These are phyloP conservation scores for Linurgus olivaceus DNA, from an alignment of 2,797 vertebrate genomes.

Conservation along the genomic window DNA sequence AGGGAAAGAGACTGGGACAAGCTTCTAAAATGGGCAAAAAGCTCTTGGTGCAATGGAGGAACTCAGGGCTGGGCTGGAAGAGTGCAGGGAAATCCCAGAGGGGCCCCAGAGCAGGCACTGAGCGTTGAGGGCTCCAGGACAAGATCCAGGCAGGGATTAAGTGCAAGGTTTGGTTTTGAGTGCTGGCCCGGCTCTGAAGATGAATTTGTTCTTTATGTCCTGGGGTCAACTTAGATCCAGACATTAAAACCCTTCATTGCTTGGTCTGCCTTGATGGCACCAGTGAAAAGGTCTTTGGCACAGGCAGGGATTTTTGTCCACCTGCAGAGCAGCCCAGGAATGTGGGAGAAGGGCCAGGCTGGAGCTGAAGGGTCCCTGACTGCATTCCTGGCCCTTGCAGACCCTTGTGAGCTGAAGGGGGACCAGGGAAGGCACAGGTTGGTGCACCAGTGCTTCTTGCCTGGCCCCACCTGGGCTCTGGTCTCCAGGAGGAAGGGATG, in stretches of 20 bases:
- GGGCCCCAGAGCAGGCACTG: neutral
- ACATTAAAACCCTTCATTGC: neutral
- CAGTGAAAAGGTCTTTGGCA: neutral
- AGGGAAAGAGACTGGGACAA: neutral
- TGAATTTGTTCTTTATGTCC: neutral
- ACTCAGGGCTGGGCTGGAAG: neutral
- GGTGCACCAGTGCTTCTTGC: neutral
- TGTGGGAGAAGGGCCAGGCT: neutral
- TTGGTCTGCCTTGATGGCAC: neutral
- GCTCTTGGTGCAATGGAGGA: neutral
- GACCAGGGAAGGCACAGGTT: neutral
- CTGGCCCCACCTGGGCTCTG: neutral
- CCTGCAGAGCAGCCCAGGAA: neutral
- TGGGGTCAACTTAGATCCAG: neutral
- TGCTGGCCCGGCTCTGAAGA: neutral
- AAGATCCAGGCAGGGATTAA: neutral
- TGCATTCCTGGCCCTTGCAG: neutral
- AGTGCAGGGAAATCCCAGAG: neutral
- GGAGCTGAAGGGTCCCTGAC: neutral
- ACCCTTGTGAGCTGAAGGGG: neutral
- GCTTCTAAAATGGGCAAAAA: neutral
- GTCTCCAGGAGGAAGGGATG: neutral
- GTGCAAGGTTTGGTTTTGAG: neutral
- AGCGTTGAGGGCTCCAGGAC: neutral
- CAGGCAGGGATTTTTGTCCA: neutral